A percentile compares a stretch with the other conserved stretches of the same genome.
Conservation (phyloP, 2,888 invertebrate species). For the Neocrepidodera transversa region DNA sequence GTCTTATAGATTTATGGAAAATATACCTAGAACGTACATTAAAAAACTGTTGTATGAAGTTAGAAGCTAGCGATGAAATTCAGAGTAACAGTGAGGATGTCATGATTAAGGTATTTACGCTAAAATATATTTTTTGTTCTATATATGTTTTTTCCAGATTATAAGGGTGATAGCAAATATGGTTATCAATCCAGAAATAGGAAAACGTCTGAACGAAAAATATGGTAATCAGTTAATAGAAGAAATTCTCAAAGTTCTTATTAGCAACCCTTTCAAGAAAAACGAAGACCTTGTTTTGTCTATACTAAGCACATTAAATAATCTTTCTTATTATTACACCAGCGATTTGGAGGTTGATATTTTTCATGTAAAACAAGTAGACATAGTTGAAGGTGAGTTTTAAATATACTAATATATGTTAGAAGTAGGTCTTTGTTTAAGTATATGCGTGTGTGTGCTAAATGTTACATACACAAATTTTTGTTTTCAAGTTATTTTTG, state of each 20-base stretch:
- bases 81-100: slow-evolving; percentile 69
- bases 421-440: no score
- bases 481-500: no score
- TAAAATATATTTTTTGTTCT: no score
- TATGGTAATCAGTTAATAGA: slow-evolving; percentile 57
- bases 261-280: slow-evolving; percentile 62
- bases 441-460: no score
- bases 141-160: slow-evolving; percentile 61
- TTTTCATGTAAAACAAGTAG: slow-evolving; percentile 62
- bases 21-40: slow-evolving; percentile 63
- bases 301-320: slow-evolving; percentile 82
- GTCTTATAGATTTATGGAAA: slow-evolving; percentile 63
- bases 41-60: slow-evolving; percentile 55
- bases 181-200: slow-evolving; percentile 79
- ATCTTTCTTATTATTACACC: slow-evolving; percentile 78
- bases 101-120: slow-evolving; percentile 75
- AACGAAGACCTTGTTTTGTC: slow-evolving; percentile 80
- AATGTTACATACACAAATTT: no score
- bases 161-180: slow-evolving; percentile 87
- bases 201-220: slow-evolving; percentile 67
- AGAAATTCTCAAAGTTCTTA: slow-evolving; percentile 59
- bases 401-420: no score
- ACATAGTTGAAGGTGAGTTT: slow-evolving; percentile 61
- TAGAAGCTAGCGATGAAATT: slow-evolving; percentile 56
- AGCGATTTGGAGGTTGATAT: slow-evolving; percentile 59